phyloP scores from a whole-genome alignment of 2,113 vertebrate species.

The Empidonax alnorum region DNA sequence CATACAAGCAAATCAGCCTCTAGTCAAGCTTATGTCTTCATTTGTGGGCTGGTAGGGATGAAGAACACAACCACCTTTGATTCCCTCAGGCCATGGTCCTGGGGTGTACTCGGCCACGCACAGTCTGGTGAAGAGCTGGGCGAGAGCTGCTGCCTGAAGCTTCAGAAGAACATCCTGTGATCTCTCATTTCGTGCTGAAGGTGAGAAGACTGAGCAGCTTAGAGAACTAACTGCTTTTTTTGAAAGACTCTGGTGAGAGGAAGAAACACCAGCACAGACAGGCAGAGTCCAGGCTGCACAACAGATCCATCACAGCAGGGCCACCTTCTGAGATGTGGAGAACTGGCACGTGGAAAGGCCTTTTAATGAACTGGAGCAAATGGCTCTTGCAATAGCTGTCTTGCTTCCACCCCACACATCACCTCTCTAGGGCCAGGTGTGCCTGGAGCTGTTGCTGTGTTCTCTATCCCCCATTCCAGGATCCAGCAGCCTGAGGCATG shows the following conservation, averaged over 20 bases:
- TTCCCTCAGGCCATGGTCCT: background rate
- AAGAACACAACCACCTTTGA: background rate
- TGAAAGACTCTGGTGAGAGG: background rate
- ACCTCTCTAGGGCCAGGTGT: background rate
- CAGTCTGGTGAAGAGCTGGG: background rate
- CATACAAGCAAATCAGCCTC: background rate
- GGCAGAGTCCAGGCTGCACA: background rate
- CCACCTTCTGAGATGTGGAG: background rate
- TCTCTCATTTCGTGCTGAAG: background rate
- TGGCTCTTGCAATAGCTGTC: background rate
- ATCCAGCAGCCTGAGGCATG: background rate
- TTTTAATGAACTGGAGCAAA: background rate
- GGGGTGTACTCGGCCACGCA: rapidly evolving
- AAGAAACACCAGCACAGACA: background rate
- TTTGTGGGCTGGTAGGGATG: background rate
- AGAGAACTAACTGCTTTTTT: background rate
- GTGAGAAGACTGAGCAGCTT: background rate
- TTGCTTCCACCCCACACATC: background rate
- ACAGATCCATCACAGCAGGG: background rate
- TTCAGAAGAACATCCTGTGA: background rate
- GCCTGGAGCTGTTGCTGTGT: background rate
- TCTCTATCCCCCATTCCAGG: background rate
- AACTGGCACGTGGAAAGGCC: background rate
- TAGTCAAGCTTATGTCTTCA: background rate
- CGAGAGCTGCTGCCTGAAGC: background rate